A percentile compares a stretch with the other conserved stretches of the same genome.
Conservation (phyloP, 2,888 invertebrate species). For the Norana najaformis region DNA sequence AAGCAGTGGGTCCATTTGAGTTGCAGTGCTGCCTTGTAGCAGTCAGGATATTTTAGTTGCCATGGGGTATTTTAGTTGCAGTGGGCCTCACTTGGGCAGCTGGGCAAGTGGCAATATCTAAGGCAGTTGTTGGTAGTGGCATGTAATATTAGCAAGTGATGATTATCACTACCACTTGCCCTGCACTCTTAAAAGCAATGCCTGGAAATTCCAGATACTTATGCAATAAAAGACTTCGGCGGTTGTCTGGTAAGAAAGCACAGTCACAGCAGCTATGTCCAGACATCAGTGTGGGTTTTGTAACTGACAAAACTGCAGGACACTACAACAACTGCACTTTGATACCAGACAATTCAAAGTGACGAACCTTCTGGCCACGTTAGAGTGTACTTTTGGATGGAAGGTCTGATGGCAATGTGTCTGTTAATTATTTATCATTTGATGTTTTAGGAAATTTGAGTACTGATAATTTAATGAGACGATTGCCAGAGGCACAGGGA, state of each 20-base stretch:
- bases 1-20: not conserved
- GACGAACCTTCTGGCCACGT: not conserved
- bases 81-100: not conserved
- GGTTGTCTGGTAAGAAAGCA: no score
- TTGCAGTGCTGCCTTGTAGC: not conserved
- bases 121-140: not conserved
- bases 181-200: no score
- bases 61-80: not conserved
- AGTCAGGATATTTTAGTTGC: not conserved
- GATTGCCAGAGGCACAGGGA: not conserved
- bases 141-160: not conserved
- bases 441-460: not conserved
- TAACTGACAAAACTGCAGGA: no score
- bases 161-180: not conserved
- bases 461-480: not conserved
- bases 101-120: not conserved
- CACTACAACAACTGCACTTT: not conserved
- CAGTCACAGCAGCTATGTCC: no score
- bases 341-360: not conserved
- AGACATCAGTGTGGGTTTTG: no score
- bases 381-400: not conserved
- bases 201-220: no score
- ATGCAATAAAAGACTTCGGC: no score
- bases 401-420: no score
- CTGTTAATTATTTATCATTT: not conserved